Evolutionary conservation across 2,888 invertebrate genomes (phyloP).

Genomic region (Tupiocoris notatus): DNA sequence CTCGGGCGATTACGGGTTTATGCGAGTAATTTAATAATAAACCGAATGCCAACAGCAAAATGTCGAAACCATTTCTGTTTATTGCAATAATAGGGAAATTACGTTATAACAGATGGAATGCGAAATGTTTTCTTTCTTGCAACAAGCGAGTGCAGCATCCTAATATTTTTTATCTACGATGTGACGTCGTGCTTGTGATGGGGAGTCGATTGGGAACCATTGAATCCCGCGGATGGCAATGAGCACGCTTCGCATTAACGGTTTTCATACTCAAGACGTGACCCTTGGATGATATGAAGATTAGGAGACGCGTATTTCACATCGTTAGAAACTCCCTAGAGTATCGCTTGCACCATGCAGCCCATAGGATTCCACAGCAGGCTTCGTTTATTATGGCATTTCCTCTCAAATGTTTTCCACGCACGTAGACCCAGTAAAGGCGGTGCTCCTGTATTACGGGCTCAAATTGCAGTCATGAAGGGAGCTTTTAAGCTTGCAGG

Average conservation of each 20-base stretch:
- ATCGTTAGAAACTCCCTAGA: background rate
- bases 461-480: background rate
- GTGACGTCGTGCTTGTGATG: too few relatives aligned
- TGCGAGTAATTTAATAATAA: too few relatives aligned
- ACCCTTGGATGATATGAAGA: background rate
- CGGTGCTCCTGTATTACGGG: background rate
- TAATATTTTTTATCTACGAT: too few relatives aligned
- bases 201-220: background rate
- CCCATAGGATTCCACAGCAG: background rate
- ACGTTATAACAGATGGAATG: too few relatives aligned
- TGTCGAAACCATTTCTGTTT: too few relatives aligned
- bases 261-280: background rate
- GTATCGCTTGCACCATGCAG: background rate
- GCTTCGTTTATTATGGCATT: background rate
- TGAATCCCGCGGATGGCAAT: background rate
- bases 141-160: too few relatives aligned
- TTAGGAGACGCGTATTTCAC: background rate
- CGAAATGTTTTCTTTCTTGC: too few relatives aligned
- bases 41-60: too few relatives aligned
- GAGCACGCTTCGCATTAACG: background rate
- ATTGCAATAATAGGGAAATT: too few relatives aligned
- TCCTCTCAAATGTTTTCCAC: background rate
- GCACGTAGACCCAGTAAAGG: background rate
- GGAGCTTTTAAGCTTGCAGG: too few relatives aligned
- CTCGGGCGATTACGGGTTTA: too few relatives aligned